These are phyloP conservation scores for Trachelus troglodyta DNA, from an alignment of 2,888 invertebrate genomes.

Conservation along the genomic window DNA sequence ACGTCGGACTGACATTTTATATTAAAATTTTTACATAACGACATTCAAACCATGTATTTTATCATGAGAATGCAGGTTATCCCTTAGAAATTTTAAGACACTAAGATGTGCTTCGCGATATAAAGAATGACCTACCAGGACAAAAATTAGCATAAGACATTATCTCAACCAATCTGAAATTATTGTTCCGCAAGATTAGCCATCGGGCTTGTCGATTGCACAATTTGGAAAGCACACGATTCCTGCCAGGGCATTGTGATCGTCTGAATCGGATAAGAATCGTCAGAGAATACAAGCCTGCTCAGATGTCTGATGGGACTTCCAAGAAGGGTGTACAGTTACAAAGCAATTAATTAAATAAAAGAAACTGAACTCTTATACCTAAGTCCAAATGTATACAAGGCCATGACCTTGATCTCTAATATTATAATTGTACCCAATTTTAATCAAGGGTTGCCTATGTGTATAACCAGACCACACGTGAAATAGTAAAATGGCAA, in stretches of 20 bases:
- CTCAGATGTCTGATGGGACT: not conserved
- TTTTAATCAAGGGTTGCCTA: not conserved
- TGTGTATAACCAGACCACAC: not conserved
- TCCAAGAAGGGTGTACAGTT: not conserved
- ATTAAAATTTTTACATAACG: not conserved
- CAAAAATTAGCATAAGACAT: not conserved
- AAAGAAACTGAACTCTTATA: not conserved
- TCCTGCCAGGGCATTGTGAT: not conserved
- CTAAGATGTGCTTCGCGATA: not conserved
- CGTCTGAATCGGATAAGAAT: not conserved
- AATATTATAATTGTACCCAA: not conserved
- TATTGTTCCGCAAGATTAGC: not conserved
- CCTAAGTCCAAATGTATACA: not conserved
- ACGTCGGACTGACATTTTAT: not conserved
- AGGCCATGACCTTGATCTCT: not conserved
- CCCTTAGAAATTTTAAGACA: not conserved
- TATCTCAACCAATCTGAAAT: not conserved
- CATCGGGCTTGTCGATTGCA: not conserved
- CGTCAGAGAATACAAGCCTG: not conserved
- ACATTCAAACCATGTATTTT: not conserved
- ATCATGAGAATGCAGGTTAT: not conserved
- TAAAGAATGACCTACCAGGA: not conserved
- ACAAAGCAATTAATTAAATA: not conserved
- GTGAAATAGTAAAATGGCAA: not conserved
- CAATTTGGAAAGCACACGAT: not conserved